Evolutionary conservation across 2,113 vertebrate genomes (phyloP), one percentile per base, ranked within the genome.

Genomic region (Psilopsiagon aurifrons): DNA sequence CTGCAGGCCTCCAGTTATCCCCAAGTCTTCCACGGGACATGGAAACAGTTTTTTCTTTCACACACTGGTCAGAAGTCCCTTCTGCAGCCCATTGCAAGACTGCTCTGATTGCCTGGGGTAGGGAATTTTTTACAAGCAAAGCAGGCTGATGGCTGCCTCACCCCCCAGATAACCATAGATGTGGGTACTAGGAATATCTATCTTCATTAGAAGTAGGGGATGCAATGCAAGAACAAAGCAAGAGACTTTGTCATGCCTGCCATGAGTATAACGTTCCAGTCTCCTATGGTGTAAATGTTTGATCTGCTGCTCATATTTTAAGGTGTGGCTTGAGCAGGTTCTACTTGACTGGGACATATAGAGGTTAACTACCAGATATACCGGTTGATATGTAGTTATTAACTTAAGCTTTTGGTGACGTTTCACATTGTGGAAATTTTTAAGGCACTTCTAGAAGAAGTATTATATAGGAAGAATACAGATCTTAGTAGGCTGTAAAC

Each of bases 281-380:
- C 49, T 70, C 37, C 9, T 90, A 37, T 39, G 31, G 54, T 60
- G 44, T 77, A 90, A 90, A 73, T 93, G 71, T 90, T 96, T 94
- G 67, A 57, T 90, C 63, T 86, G 41, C 78, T 92, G 74, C 59
- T 94, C 14, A 13, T 52, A 39, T 73, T 83, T 73, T 86, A 83
- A 94, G 90, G 83, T 83, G 92, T 92, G 94, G 24, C 37, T 76
- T 94, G 46, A 25, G 71, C 35, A 73, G 13, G n/a, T 88, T 88
- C 83, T 92, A 7, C 54, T 52, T 57, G 62, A 44, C 2, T 77
- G 59, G 41, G 31, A 59, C 22, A 37, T 51, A 55, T 85, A 69
- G 33, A 94, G 24, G 10, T 83, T 94, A 62, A 77, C n/a, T 86
- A 64, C 49, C n/a, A 73, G 63, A 69, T 69, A 47, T 37, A 25